Evolutionary conservation across 2,113 vertebrate genomes (phyloP).

Genomic region (Pangasianodon gigas): DNA sequence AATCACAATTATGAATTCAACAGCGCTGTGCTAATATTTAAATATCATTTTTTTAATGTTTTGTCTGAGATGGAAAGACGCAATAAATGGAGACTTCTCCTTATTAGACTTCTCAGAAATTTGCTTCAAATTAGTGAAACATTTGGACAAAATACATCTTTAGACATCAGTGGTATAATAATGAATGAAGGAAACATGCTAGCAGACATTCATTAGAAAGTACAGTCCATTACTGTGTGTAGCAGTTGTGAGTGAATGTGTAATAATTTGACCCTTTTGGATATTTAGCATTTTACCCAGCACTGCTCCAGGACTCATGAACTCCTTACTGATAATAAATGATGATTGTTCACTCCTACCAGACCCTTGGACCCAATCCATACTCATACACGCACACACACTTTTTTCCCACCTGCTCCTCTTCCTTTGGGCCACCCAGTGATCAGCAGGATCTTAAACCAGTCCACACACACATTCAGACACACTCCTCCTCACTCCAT

Average conservation of each 20-base stretch:
- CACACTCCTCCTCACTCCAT: conserved; percentile 55
- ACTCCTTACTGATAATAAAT: neutral
- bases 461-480: conserved; percentile 44
- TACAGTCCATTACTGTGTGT: neutral
- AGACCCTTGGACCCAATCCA: conserved; percentile 27
- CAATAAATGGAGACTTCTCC: too few species aligned
- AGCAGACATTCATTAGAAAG: neutral
- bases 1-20: too few species aligned
- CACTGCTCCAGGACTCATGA: neutral
- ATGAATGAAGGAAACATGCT: neutral
- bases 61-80: too few species aligned
- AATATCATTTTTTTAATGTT: too few species aligned
- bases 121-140: too few species aligned
- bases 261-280: neutral
- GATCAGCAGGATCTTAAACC: conserved; percentile 49
- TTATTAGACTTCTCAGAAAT: too few species aligned
- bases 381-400: conserved; percentile 40
- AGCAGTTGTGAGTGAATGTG: neutral
- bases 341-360: conserved; percentile 32
- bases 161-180: too few species aligned
- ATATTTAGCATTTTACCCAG: neutral
- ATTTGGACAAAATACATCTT: neutral
- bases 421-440: conserved; percentile 41
- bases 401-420: conserved; percentile 46
- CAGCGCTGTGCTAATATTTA: too few species aligned